These are phyloP conservation scores for Micromys minutus DNA, from an alignment of 2,113 vertebrate species.

Conservation along the genomic window DNA sequence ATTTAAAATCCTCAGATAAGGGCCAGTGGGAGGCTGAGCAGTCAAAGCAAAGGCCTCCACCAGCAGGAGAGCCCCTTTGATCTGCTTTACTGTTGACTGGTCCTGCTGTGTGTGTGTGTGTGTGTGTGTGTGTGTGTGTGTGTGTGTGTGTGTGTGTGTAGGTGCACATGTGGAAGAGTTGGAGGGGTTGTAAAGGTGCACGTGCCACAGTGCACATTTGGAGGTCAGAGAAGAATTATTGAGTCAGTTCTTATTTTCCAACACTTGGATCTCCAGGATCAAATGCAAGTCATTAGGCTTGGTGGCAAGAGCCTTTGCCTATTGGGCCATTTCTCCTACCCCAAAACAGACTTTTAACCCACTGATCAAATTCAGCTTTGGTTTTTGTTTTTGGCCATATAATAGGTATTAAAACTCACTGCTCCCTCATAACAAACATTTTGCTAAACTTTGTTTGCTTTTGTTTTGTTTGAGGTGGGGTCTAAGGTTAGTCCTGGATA, in stretches of 20 bases:
- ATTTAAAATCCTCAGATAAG: background rate
- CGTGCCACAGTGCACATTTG: background rate
- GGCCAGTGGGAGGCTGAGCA: background rate
- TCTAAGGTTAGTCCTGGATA: background rate
- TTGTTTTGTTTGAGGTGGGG: background rate
- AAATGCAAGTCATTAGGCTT: no score
- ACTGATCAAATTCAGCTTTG: slow-evolving; percentile 1
- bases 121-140: background rate
- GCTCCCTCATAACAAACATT: background rate
- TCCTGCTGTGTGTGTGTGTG: background rate
- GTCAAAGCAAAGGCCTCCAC: background rate
- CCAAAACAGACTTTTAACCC: background rate
- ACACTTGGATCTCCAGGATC: background rate
- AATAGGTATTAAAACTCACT: background rate
- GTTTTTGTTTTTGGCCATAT: background rate
- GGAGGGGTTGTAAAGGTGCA: background rate
- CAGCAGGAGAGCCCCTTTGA: background rate
- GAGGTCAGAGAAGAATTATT: background rate
- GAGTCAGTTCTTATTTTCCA: background rate
- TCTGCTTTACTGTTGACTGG: background rate
- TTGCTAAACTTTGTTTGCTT: background rate
- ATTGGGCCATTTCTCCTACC: no score
- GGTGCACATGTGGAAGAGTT: background rate
- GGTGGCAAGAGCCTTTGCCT: background rate
- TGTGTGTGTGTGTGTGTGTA: background rate